Percentiles rank a stretch among this genome's conserved stretches.
These are phyloP conservation scores for Brachyhypopomus gauderio DNA, from an alignment of 2,113 vertebrate genomes.

Conservation along the genomic window DNA sequence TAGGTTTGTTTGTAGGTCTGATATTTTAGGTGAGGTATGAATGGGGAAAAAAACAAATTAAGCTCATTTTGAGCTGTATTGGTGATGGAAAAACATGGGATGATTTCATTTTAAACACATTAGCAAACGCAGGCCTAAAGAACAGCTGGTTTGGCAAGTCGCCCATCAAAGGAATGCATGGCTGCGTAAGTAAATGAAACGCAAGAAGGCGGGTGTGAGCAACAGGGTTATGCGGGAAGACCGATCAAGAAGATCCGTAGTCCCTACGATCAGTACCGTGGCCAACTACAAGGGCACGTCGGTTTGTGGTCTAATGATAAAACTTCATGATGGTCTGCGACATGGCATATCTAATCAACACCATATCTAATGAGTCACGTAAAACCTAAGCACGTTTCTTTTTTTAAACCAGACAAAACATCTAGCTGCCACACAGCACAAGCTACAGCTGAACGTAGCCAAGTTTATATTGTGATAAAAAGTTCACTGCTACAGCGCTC, in stretches of 20 bases:
- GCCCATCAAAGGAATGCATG: constrained; percentile 70
- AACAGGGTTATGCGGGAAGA: not conserved
- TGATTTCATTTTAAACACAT: constrained; percentile 54
- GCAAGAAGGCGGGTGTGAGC: constrained; percentile 33
- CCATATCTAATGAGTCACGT: no score
- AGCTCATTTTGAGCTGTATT: not conserved
- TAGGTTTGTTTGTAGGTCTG: not conserved
- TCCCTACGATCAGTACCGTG: not conserved
- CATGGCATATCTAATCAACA: not conserved
- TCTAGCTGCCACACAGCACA: no score
- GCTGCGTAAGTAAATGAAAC: constrained; percentile 65
- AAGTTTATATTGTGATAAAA: constrained; percentile 1
- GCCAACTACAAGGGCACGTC: not conserved
- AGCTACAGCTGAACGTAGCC: not conserved
- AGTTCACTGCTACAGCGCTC: not conserved
- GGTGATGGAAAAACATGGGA: constrained; percentile 33
- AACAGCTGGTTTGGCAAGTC: constrained; percentile 73
- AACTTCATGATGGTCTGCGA: not conserved
- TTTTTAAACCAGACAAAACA: not conserved
- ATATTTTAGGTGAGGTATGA: not conserved
- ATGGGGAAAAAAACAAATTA: not conserved
- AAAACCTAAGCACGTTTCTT: no score
- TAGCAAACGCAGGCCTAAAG: constrained; percentile 70
- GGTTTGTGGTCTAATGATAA: not conserved
- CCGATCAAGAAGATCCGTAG: not conserved